A percentile compares a stretch with the other conserved stretches of the same genome.
Evolutionary conservation across 1,140 invertebrate genomes (phyloP).

Genomic region (Pissodes strobi): DNA sequence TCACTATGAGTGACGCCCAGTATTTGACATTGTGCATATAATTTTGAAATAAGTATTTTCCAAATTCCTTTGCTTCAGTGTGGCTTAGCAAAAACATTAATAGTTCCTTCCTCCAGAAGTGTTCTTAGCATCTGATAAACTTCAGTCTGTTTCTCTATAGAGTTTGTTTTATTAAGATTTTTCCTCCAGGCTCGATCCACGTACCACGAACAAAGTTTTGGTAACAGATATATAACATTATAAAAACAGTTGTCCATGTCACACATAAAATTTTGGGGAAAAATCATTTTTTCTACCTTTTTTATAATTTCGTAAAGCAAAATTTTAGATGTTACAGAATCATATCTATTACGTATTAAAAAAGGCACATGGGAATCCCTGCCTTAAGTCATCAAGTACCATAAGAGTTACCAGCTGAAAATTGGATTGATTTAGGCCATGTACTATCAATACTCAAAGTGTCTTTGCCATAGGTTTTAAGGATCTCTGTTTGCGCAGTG

Average conservation of each 20-base stretch:
- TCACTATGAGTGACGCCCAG: too few species aligned
- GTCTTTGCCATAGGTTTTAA: too few species aligned
- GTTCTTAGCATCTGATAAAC: too few species aligned
- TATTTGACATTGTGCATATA: too few species aligned
- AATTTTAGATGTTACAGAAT: conserved; percentile 4
- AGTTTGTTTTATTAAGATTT: too few species aligned
- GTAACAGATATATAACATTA: conserved; percentile 6
- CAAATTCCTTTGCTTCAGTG: too few species aligned
- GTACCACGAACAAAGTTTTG: conserved; percentile 2
- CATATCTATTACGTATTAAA: conserved; percentile 27
- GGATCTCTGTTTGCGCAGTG: too few species aligned
- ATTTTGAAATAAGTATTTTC: too few species aligned
- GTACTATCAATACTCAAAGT: conserved; percentile 33
- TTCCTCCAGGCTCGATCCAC: conserved; percentile 20
- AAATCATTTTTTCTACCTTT: conserved; percentile 11
- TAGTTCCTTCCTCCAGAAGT: too few species aligned
- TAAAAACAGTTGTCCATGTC: conserved; percentile 17
- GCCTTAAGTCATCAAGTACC: conserved; percentile 29
- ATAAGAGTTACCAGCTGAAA: conserved; percentile 31
- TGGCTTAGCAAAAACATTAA: too few species aligned
- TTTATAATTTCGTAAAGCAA: conserved; percentile 22
- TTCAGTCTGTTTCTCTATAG: too few species aligned
- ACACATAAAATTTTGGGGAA: conserved; percentile 32
- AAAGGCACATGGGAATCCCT: conserved; percentile 33
- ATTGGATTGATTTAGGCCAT: conserved; percentile 19